Base-by-base conservation (phyloP, 2,113 vertebrate species). In the Patagioenas fasciata region DNA sequence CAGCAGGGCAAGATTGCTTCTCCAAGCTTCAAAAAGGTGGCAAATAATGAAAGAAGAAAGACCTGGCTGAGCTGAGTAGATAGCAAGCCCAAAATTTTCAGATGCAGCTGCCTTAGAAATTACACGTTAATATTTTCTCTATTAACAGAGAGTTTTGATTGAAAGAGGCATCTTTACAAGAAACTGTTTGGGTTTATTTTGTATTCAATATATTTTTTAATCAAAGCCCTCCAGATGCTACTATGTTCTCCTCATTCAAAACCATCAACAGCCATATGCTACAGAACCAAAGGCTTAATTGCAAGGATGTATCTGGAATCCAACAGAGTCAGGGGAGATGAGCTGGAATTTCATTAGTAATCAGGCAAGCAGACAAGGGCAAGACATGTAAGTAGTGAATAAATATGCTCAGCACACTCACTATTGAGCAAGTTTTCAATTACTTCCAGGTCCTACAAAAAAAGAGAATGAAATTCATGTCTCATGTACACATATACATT, bases 201-300 rank as follows among this genome's bases (percentile, higher is more conserved):
- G 34, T 40, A 86, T 84, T 94, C 72, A 80, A 86, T 82, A 71
- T 91, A 62, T 54, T 94, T 95, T 96, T 89, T 95, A 96, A 96
- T 97, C 93, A 96, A 80, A 91, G 28, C 24, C 47, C n/a, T 93
- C 95, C 96, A 97, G 91, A 96, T 94, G 93, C 71, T 93, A 61
- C 62, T 85, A 40, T 83, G 64, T 77, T 94, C 47, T 64, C 23
- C 40, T 95, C 34, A 57, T 85, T 91, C 78, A 96, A 85, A 96
- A 64, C 34, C 42, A 69, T 89, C 69, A 91, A 42, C 25, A 54
- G 48, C 91, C 91, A 95, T 94, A 97, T 97, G 96, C 69, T 86
- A 34, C 65, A 73, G 72, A 88, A 96, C 61, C 58, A 88, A 97
- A 94, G 42, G 48, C 85, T 93, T 96, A 93, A 89, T 90, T 94